These are phyloP conservation scores for Papilio demoleus DNA, from an alignment of 2,888 invertebrate species.

Conservation along the genomic window DNA sequence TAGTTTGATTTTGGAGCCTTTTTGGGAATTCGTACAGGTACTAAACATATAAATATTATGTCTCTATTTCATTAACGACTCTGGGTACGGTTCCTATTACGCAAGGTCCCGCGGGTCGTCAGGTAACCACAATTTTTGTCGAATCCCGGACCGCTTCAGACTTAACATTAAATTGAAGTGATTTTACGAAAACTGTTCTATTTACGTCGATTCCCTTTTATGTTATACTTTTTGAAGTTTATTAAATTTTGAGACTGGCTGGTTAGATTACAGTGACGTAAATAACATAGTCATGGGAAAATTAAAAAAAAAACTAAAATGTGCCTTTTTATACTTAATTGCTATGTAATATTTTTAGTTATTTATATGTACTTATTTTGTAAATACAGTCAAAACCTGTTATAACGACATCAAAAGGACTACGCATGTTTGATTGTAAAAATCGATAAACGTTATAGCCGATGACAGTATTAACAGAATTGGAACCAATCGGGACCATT, in stretches of 20 bases:
- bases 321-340: no score
- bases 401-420: no score
- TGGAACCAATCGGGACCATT: no score
- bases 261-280: not conserved
- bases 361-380: no score
- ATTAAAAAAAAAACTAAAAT: not conserved
- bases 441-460: no score
- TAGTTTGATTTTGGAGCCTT: no score
- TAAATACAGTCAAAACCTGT: no score
- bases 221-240: not conserved
- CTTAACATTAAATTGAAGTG: conserved; percentile 19
- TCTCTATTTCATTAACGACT: conserved; percentile 38
- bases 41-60: no score
- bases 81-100: conserved; percentile 37
- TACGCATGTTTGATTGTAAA: no score
- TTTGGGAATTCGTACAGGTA: no score
- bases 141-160: conserved; percentile 6
- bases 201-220: conserved; percentile 16
- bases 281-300: not conserved
- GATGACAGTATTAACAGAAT: no score
- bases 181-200: conserved; percentile 12
- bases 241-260: not conserved
- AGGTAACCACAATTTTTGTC: conserved; percentile 37
- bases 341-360: no score
- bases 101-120: conserved; percentile 33